Evolutionary conservation across 2,797 vertebrate species (phyloP).

Genomic region (Psittacula derbiana): DNA sequence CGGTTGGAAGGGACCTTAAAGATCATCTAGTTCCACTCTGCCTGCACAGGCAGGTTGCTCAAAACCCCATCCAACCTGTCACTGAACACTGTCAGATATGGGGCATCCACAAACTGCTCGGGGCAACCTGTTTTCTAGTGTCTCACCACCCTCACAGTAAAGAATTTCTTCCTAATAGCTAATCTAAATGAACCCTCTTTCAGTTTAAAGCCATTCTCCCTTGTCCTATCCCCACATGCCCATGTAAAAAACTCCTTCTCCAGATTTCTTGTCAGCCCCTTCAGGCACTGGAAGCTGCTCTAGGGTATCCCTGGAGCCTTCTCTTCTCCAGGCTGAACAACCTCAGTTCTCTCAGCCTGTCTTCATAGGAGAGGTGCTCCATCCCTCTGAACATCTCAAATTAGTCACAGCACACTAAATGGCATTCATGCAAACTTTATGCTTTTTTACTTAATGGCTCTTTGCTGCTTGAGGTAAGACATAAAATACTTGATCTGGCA

Average conservation of each 20-base stretch:
- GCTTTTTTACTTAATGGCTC: background rate
- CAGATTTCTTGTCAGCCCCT: background rate
- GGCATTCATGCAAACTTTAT: background rate
- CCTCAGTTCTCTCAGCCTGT: background rate
- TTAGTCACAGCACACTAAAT: background rate
- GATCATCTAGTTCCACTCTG: background rate
- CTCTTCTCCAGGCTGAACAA: background rate
- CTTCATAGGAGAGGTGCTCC: background rate
- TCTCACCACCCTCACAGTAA: background rate
- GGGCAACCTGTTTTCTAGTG: background rate
- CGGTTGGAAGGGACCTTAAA: background rate
- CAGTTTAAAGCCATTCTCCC: background rate
- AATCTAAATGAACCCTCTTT: background rate
- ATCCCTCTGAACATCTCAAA: background rate
- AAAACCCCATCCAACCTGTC: background rate
- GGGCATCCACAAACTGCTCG: background rate
- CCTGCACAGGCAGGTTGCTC: background rate
- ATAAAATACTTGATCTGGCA: background rate
- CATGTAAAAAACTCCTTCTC: background rate
- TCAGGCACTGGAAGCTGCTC: background rate
- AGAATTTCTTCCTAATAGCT: background rate
- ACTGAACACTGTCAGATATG: background rate
- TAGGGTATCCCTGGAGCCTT: background rate
- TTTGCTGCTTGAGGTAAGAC: conserved; percentile 7
- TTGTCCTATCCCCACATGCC: background rate